phyloP scores from a whole-genome alignment of 2,113 vertebrate genomes.

The Cheilinus undulatus region DNA sequence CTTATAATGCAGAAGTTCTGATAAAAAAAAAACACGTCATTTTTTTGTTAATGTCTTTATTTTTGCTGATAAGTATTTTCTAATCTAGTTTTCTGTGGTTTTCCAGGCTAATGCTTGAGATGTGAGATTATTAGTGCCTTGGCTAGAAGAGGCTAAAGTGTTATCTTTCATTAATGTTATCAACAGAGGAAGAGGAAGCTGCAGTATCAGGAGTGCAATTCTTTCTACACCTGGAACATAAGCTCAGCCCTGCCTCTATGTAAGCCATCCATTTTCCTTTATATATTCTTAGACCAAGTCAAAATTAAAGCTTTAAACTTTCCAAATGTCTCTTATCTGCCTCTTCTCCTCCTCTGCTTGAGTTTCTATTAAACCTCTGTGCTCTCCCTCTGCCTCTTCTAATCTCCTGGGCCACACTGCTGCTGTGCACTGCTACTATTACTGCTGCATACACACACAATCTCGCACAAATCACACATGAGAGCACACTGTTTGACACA shows the following conservation, averaged over 20 bases:
- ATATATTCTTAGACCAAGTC: conserved; percentile 34
- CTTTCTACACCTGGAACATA: neutral
- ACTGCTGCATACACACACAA: conserved; percentile 23
- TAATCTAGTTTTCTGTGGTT: neutral
- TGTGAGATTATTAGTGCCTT: neutral
- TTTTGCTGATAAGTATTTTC: neutral
- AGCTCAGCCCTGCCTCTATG: neutral
- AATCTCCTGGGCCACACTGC: conserved; percentile 63
- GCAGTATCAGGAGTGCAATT: neutral
- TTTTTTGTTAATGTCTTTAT: neutral
- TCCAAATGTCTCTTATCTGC: conserved; percentile 55
- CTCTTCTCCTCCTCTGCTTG: conserved; percentile 46
- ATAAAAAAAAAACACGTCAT: neutral
- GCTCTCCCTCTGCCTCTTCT: conserved; percentile 58
- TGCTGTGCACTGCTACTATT: conserved; percentile 34
- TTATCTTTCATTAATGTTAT: conserved; percentile 7
- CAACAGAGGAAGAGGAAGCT: neutral
- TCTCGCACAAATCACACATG: conserved; percentile 46
- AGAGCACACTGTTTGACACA: conserved; percentile 48
- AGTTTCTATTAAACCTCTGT: conserved; percentile 71
- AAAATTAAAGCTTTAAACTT: conserved; percentile 59
- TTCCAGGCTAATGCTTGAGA: neutral
- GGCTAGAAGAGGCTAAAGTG: neutral
- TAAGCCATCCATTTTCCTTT: conserved; percentile 7
- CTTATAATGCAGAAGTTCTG: neutral